Evolutionary conservation across 2,888 invertebrate species (phyloP).

Genomic region (Therioaphis trifolii): DNA sequence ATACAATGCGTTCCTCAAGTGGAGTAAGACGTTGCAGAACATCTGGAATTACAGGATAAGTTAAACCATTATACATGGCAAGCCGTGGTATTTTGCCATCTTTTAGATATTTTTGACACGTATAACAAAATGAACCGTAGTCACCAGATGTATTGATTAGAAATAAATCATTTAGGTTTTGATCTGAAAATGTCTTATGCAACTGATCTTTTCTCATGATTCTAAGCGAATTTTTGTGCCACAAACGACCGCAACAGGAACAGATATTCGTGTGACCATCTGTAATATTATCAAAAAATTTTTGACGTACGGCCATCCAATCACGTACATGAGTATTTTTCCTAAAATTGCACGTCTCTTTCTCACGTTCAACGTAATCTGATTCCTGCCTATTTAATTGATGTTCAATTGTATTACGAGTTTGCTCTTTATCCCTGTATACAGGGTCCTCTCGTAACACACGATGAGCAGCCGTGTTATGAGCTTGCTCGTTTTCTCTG

Average conservation of each 20-base stretch:
- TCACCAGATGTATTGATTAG: background rate
- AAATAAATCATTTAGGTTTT: slow-evolving; percentile 4
- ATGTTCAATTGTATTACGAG: background rate
- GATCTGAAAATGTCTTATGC: background rate
- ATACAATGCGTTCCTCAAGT: slow-evolving; percentile 25
- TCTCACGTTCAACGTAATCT: too few species aligned
- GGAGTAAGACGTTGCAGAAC: slow-evolving; percentile 1
- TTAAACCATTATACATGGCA: slow-evolving; percentile 1
- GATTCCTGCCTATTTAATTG: too few species aligned
- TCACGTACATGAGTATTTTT: too few species aligned
- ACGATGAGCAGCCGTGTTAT: too few species aligned
- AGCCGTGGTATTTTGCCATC: slow-evolving; percentile 1
- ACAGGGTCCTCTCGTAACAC: too few species aligned
- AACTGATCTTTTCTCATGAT: too few species aligned
- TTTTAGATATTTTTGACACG: background rate
- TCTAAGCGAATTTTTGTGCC: background rate
- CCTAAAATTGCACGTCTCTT: too few species aligned
- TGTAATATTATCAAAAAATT: background rate
- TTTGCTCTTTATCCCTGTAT: too few species aligned
- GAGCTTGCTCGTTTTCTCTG: too few species aligned
- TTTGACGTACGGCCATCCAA: too few species aligned
- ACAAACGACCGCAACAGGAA: slow-evolving; percentile 1
- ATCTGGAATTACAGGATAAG: slow-evolving; percentile 1
- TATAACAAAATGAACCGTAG: too few species aligned
- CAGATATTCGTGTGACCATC: background rate